Conservation (phyloP, 2,797 vertebrate genomes). For the Ctenopoma kingsleyae region DNA sequence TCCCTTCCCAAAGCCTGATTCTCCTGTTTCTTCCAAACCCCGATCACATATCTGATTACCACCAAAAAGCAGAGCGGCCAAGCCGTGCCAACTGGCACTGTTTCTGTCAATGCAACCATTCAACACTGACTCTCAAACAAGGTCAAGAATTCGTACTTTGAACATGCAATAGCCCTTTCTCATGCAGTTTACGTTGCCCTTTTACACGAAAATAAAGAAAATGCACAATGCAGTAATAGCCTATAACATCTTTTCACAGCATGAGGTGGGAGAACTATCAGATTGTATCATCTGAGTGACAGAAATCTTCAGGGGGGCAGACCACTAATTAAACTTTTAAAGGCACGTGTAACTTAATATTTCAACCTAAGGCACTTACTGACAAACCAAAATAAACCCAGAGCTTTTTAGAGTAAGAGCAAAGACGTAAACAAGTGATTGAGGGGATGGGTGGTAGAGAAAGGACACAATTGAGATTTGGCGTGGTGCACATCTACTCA, state of each 20-base stretch:
- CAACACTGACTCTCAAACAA: conserved; percentile 44
- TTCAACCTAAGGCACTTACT: conserved; percentile 28
- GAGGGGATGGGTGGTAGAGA: conserved; percentile 14
- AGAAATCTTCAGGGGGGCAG: not conserved
- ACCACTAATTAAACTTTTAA: conserved; percentile 56
- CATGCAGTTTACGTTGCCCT: not conserved
- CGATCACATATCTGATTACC: conserved; percentile 64
- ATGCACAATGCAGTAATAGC: not conserved
- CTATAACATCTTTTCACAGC: conserved; percentile 5
- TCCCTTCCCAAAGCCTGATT: conserved; percentile 49
- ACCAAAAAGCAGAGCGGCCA: conserved; percentile 51
- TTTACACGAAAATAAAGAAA: not conserved
- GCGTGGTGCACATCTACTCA: conserved; percentile 47
- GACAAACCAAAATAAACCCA: conserved; percentile 43
- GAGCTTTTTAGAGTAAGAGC: conserved; percentile 7
- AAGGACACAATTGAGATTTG: conserved; percentile 42
- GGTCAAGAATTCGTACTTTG: conserved; percentile 42
- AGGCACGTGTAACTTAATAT: conserved; percentile 38
- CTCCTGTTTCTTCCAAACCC: conserved; percentile 61
- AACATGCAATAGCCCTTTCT: not conserved
- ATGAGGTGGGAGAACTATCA: conserved; percentile 3
- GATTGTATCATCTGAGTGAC: conserved; percentile 30
- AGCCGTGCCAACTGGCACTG: conserved; percentile 56
- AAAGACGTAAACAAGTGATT: conserved; percentile 27
- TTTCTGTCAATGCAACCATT: conserved; percentile 51